A percentile compares a stretch with the other conserved stretches of the same genome.
Conservation (phyloP, 1,140 invertebrate genomes). For the Pissodes strobi region DNA sequence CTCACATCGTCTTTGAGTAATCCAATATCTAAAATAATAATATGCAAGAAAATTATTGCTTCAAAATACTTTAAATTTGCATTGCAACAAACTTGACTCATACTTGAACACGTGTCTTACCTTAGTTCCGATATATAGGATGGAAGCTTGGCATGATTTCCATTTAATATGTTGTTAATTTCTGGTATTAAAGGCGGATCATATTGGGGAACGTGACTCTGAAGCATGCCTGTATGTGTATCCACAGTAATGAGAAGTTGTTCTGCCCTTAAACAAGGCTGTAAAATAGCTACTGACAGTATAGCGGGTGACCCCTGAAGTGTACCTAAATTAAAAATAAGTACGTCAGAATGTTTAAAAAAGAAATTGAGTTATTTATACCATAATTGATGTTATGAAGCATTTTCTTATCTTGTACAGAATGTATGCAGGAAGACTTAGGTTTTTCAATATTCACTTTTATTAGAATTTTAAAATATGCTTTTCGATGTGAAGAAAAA, state of each 20-base stretch:
- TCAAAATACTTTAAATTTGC: too few relatives aligned
- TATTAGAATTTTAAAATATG: too few relatives aligned
- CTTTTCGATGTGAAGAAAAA: too few relatives aligned
- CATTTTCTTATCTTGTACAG: too few relatives aligned
- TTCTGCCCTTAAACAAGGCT: slow-evolving; percentile 88
- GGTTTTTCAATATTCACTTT: too few relatives aligned
- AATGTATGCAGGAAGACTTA: too few relatives aligned
- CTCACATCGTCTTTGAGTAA: slow-evolving; percentile 88
- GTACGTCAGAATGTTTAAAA: slow-evolving; percentile 32
- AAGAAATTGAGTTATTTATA: neutral
- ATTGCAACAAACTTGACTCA: too few relatives aligned
- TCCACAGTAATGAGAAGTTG: slow-evolving; percentile 90
- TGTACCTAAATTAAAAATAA: too few relatives aligned
- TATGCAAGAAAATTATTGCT: neutral
- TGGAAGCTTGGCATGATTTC: slow-evolving; percentile 72
- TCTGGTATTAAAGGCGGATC: slow-evolving; percentile 80
- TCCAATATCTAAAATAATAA: slow-evolving; percentile 73
- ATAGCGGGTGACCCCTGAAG: slow-evolving; percentile 86
- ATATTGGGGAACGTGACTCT: slow-evolving; percentile 90
- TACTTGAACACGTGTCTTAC: too few relatives aligned
- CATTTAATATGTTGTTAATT: slow-evolving; percentile 79
- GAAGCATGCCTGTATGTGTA: slow-evolving; percentile 89
- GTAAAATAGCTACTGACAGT: slow-evolving; percentile 84
- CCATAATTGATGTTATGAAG: neutral
- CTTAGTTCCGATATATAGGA: slow-evolving; percentile 73